Evolutionary conservation across 2,113 vertebrate species (phyloP).

Genomic region (Zootoca vivipara): DNA sequence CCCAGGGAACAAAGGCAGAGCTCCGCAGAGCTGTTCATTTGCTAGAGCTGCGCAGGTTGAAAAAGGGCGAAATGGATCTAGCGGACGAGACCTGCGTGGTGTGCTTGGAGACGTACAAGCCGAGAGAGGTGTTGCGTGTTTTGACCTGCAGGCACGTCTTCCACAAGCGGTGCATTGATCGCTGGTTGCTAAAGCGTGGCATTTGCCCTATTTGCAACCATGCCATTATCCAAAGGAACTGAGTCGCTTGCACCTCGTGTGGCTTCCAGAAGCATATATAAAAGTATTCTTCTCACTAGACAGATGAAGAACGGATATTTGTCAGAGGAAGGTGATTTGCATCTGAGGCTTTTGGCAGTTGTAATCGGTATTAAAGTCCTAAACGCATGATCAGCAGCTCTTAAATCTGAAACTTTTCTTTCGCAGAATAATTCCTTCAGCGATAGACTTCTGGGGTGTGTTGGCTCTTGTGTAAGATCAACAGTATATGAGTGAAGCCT

Average conservation of each 20-base stretch:
- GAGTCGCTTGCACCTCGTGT: not conserved
- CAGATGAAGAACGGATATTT: not conserved
- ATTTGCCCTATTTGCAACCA: slow-evolving; percentile 80
- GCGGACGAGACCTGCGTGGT: slow-evolving; percentile 45
- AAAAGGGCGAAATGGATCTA: slow-evolving; percentile 60
- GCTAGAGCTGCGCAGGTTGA: slow-evolving; percentile 58
- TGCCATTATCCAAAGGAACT: slow-evolving; percentile 73
- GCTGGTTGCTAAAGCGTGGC: slow-evolving; percentile 76
- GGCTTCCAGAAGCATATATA: slow-evolving; percentile 17
- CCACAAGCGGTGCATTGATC: slow-evolving; percentile 80
- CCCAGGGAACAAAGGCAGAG: slow-evolving; percentile 48
- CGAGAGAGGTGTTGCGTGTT: slow-evolving; percentile 49
- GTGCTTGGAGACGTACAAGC: slow-evolving; percentile 53
- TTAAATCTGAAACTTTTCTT: not conserved
- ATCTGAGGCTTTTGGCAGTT: not conserved
- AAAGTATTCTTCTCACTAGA: not conserved
- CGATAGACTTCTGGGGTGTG: not conserved
- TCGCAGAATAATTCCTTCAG: not conserved
- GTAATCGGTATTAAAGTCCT: slow-evolving; percentile 1
- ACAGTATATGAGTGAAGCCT: not conserved
- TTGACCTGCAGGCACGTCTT: slow-evolving; percentile 72
- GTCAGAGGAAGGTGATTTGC: not conserved
- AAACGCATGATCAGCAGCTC: not conserved
- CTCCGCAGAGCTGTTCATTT: slow-evolving; percentile 51
- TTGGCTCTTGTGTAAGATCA: not conserved